Percentiles rank a stretch among this genome's conserved stretches.
Evolutionary conservation across 2,113 vertebrate genomes (phyloP).

Genomic region (Perca fluviatilis): DNA sequence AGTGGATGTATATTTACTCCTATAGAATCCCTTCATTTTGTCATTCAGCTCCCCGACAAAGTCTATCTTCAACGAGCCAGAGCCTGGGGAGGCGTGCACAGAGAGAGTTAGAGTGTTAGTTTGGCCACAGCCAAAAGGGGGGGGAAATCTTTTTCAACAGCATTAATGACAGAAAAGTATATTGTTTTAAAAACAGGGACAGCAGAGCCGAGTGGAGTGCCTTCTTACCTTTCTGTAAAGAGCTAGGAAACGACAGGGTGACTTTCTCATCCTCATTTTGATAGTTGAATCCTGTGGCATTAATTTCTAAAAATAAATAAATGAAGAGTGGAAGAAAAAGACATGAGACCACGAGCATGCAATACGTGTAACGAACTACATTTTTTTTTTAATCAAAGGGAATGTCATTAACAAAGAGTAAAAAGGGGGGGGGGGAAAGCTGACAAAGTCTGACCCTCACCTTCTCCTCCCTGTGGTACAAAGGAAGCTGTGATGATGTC

Average conservation of each 20-base stretch:
- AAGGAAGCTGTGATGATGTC: conserved; percentile 99
- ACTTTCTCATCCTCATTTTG: conserved; percentile 99
- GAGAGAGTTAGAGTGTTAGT: conserved; percentile 20
- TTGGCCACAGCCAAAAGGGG: neutral
- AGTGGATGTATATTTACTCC: conserved; percentile 93
- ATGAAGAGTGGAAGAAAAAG: neutral
- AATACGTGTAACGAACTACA: neutral
- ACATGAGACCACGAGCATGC: neutral
- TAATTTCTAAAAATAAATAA: conserved; percentile 88
- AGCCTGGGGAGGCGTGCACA: conserved; percentile 82
- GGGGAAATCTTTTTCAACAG: neutral
- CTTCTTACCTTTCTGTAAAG: conserved; percentile 91
- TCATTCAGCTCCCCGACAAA: conserved; percentile 98
- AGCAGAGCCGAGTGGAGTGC: neutral
- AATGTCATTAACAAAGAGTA: neutral
- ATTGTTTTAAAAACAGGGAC: neutral
- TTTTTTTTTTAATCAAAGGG: neutral
- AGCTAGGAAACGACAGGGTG: conserved; percentile 96
- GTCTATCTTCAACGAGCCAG: conserved; percentile 94
- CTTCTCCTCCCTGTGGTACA: conserved; percentile 93
- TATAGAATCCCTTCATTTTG: conserved; percentile 99
- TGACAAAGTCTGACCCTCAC: conserved; percentile 77
- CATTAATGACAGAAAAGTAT: neutral
- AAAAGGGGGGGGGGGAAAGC: neutral
- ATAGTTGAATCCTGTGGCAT: conserved; percentile 98